These are phyloP conservation scores for Hymenopus coronatus DNA, from an alignment of 2,888 invertebrate genomes.

Conservation along the genomic window DNA sequence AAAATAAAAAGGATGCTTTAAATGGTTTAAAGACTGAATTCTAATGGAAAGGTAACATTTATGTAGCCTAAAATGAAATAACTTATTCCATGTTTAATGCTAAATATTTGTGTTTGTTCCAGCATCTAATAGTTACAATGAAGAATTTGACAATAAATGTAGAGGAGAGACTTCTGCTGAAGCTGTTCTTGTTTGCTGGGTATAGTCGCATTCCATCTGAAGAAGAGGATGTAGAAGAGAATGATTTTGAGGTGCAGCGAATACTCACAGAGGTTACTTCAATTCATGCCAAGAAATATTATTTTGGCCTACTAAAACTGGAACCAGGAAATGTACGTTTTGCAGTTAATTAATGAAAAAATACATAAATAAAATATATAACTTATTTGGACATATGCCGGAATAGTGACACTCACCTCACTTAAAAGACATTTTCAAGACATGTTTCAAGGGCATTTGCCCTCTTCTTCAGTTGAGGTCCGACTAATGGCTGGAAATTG, in stretches of 20 bases:
- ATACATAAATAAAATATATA: too few species aligned
- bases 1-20: too few species aligned
- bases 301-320: slow-evolving; percentile 79
- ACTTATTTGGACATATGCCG: too few species aligned
- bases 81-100: too few species aligned
- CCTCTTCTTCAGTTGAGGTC: too few species aligned
- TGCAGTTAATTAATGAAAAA: neutral
- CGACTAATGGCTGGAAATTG: too few species aligned
- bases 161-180: slow-evolving; percentile 80
- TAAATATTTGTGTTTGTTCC: neutral
- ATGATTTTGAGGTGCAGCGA: slow-evolving; percentile 75
- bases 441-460: too few species aligned
- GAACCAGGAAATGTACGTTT: slow-evolving; percentile 66
- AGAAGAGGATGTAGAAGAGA: slow-evolving; percentile 63
- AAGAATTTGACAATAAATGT: slow-evolving; percentile 81
- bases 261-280: slow-evolving; percentile 77
- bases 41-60: too few species aligned
- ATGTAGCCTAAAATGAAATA: too few species aligned
- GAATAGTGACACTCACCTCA: too few species aligned
- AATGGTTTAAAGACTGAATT: too few species aligned
- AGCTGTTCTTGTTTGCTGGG: slow-evolving; percentile 55
- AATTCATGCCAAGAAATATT: slow-evolving; percentile 78
- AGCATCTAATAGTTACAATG: slow-evolving; percentile 75
- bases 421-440: too few species aligned
- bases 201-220: slow-evolving; percentile 54